These are phyloP conservation scores for Physeter macrocephalus DNA, from an alignment of 2,113 vertebrate genomes.

Conservation along the genomic window DNA sequence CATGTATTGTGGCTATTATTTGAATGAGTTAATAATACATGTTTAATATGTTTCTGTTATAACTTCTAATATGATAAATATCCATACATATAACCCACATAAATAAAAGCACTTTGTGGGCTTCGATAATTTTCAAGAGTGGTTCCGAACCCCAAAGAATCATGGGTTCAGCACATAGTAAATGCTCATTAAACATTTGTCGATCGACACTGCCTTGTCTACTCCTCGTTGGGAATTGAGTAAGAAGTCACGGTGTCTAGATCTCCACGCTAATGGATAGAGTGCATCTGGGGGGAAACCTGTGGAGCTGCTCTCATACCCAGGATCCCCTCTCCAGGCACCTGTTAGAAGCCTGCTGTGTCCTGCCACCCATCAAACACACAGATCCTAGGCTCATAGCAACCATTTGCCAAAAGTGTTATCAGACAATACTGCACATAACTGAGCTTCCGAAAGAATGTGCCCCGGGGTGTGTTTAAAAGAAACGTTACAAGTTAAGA, in stretches of 20 bases:
- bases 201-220: not conserved
- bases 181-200: not conserved
- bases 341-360: not conserved
- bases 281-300: not conserved
- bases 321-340: not conserved
- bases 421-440: constrained; percentile 66
- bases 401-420: constrained; percentile 62
- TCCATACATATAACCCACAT: not conserved
- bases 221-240: not conserved
- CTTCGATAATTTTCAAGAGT: not conserved
- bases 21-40: not conserved
- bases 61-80: not conserved
- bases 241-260: not conserved
- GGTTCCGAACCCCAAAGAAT: not conserved
- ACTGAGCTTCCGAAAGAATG: constrained; percentile 71
- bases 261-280: not conserved
- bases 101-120: not conserved
- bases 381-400: not conserved
- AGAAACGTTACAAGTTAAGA: constrained; percentile 72
- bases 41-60: not conserved
- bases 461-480: constrained; percentile 65
- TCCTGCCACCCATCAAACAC: constrained; percentile 4
- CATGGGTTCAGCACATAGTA: not conserved
- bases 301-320: not conserved
- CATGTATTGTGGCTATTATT: not conserved